phyloP scores from a whole-genome alignment of 2,113 vertebrate genomes.

The Thermophis baileyi region DNA sequence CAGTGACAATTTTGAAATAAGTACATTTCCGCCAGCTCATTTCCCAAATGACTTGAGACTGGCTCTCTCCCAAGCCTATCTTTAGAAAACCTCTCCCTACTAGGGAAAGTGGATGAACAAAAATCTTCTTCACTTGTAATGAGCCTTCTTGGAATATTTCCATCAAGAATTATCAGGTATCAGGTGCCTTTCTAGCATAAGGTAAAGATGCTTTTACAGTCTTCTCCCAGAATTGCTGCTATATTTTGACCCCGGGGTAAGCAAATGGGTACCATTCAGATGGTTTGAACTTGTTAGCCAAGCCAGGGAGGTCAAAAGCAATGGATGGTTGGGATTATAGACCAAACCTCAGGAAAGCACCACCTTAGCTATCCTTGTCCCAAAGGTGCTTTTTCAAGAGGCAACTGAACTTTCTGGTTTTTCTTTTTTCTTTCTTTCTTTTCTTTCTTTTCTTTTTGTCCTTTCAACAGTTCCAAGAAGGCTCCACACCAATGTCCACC shows the following conservation, averaged over 20 bases:
- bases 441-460: too few relatives aligned
- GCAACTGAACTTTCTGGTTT: too few relatives aligned
- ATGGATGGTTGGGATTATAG: not conserved
- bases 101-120: not conserved
- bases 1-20: not conserved
- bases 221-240: not conserved
- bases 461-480: too few relatives aligned
- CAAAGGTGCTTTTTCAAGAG: too few relatives aligned
- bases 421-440: too few relatives aligned
- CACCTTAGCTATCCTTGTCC: too few relatives aligned
- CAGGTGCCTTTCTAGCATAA: not conserved
- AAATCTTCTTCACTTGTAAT: not conserved
- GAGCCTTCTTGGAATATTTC: not conserved
- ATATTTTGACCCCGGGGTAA: not conserved
- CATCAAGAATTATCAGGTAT: not conserved
- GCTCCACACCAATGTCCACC: too few relatives aligned
- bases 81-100: not conserved
- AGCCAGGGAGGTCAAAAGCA: not conserved
- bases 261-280: not conserved
- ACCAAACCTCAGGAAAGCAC: not conserved
- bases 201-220: not conserved
- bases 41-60: not conserved
- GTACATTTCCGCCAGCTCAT: not conserved
- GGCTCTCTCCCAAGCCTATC: not conserved
- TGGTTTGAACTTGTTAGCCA: not conserved